Evolutionary conservation across 2,797 vertebrate species (phyloP), one percentile per base, ranked within the genome.

Genomic region (Phoebastria nigripes): DNA sequence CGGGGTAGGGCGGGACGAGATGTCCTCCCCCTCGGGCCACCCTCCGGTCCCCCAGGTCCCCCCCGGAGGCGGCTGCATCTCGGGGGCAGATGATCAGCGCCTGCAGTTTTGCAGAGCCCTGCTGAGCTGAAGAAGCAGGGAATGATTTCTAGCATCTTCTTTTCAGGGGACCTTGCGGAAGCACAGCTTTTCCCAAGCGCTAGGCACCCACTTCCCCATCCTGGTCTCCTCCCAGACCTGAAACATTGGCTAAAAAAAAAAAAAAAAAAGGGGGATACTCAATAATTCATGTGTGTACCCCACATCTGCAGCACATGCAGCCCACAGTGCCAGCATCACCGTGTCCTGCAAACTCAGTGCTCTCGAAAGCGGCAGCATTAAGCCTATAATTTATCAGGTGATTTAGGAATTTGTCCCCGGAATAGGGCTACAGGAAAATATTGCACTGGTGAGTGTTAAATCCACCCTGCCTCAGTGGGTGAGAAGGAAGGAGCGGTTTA

Each of bases 351-450:
- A 55, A 20, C 41, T 9, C 35, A 20, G 0, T 0, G 2, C 42
- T 44, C 76, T 39, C 42, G 3, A 37, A 31, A 76, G 22, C 25
- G 2, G 83, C 20, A 1, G 18, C 39, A 0, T 54, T 79, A 72
- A 94, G 71, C 54, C 70, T 55, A 0, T 2, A 17, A 91, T 33
- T 96, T 82, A 72, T 91, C 89, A 69, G 91, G 93, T 84, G 91
- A 93, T 92, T 87, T 22, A 89, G 91, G 93, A 95, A 89, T 94
- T 91, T 65, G 58, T 65, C 66, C 74, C 58, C 6, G 3, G 44
- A 81, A 59, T 3, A 44, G 25, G 25, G 31, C 62, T 70, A 25
- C 52, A 14, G 52, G 39, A 49, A 88, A 91, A 56, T 3, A 21
- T 63, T 7, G 26, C 33, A 3, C 42, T 61, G 92, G 39, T 11